These are phyloP conservation scores for Pangasianodon hypophthalmus DNA, from an alignment of 2,113 vertebrate genomes.

Conservation along the genomic window DNA sequence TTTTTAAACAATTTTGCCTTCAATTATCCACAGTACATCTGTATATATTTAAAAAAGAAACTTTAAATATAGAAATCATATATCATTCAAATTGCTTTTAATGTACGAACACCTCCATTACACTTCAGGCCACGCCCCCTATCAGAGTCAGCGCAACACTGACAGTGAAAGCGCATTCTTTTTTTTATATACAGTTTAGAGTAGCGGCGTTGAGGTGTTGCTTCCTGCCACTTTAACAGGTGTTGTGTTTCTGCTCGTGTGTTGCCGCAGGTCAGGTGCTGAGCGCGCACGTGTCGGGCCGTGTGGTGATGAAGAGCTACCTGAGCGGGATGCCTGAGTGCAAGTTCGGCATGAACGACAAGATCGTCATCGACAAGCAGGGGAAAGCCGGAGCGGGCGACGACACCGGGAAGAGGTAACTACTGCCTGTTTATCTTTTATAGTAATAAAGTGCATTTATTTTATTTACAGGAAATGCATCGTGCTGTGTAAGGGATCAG, in stretches of 20 bases:
- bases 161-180: neutral
- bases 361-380: constrained; percentile 99
- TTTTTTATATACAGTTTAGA: neutral
- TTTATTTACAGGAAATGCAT: neutral
- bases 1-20: too few species aligned
- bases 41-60: too few species aligned
- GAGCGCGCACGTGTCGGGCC: constrained; percentile 95
- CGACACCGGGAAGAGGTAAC: constrained; percentile 92
- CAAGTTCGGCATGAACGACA: constrained; percentile 99
- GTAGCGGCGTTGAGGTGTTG: neutral
- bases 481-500: too few species aligned
- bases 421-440: neutral
- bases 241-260: neutral
- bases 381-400: constrained; percentile 94
- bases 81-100: too few species aligned
- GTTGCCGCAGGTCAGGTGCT: constrained; percentile 87
- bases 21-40: too few species aligned
- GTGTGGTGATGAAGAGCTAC: constrained; percentile 99
- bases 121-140: neutral
- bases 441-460: neutral
- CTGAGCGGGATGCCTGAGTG: constrained; percentile 99
- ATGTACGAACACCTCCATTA: neutral
- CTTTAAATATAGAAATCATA: too few species aligned
- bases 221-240: neutral
- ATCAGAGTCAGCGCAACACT: neutral